Evolutionary conservation across 1,140 invertebrate genomes (phyloP).

Genomic region (Drosophila sproati): DNA sequence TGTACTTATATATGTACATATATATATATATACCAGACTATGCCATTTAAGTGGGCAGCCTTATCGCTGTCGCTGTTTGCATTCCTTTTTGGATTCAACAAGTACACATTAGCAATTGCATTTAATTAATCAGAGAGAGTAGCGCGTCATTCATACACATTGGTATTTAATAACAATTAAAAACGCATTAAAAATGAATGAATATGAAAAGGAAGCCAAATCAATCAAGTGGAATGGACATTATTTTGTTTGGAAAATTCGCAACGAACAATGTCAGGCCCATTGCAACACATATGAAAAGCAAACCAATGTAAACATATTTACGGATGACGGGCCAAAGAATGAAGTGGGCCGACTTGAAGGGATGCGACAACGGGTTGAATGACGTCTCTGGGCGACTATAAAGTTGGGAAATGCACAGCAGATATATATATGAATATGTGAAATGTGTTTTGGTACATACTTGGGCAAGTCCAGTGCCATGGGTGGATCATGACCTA

Average conservation of each 20-base stretch:
- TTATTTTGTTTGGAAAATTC: conserved; percentile 47
- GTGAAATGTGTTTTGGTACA: background rate
- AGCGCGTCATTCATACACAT: conserved; percentile 8
- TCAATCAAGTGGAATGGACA: conserved; percentile 50
- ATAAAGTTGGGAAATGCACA: conserved; percentile 39
- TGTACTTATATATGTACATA: conserved; percentile 1
- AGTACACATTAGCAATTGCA: conserved; percentile 43
- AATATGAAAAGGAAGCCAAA: conserved; percentile 13
- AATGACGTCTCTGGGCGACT: conserved; percentile 88
- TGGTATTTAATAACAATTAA: conserved; percentile 30
- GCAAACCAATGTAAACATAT: conserved; percentile 45
- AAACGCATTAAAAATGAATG: conserved; percentile 15
- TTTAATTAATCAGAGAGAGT: conserved; percentile 55
- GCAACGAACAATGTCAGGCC: conserved; percentile 49
- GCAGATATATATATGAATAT: background rate
- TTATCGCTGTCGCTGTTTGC: conserved; percentile 18
- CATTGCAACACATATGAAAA: conserved; percentile 29
- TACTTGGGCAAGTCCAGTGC: conserved; percentile 87
- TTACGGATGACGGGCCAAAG: conserved; percentile 86
- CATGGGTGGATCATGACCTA: conserved; percentile 87
- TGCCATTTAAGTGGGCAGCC: conserved; percentile 3
- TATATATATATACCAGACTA: background rate
- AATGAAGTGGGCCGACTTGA: conserved; percentile 86
- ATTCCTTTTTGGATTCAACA: conserved; percentile 8
- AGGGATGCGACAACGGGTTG: conserved; percentile 87